Base-by-base conservation (phyloP, 2,113 vertebrate species). In the Callopanchax toddi region DNA sequence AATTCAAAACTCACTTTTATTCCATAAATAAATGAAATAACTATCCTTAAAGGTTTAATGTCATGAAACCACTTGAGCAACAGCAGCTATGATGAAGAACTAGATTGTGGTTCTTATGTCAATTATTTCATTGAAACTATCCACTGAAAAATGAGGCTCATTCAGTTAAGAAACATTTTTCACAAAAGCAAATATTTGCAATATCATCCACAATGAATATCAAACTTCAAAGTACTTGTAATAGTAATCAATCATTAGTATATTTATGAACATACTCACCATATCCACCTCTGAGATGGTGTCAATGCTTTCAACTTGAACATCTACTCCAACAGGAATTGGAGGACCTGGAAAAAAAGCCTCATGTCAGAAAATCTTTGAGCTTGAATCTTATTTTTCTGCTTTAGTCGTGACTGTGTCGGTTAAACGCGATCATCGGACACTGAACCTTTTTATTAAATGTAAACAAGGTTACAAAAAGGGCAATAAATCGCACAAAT, bases 201-300 rank as follows among this genome's bases (percentile, higher is more conserved):
- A 17, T 1, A 11, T 50, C 48, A 29, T 29, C 49, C 29, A 21
- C 16, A 26, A 29, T 40, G 39, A 51, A 11, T 18, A 18, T 6
- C 15, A 8, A 29, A 18, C 49, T 15, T 3, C 26, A 5, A 50
- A 26, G 16, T 49, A 5, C 18, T 25, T 23, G 21, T 25, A 15
- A 32, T 5, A 5, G 1, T 32, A 32, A 8, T 32, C 10, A 32
- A 4, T 26, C 6, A 26, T 26, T 26, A 3, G 6, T 26, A 4
- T 26, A 21, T 12, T 21, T 15, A 46, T 37, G 12, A 37, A 37
- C 10, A 13, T 49, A 50, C 86, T 88, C 34, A 92, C 92, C 92
- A 91, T 92, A 53, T 94, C 93, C 37, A 93, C 93, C 60, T 94
- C 93, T 25, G 93, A 93, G 72, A 94, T 94, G 23, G 92, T 93